These are phyloP conservation scores for Hyperoplus lanceolatus DNA, from an alignment of 2,797 vertebrate genomes.

Conservation along the genomic window DNA sequence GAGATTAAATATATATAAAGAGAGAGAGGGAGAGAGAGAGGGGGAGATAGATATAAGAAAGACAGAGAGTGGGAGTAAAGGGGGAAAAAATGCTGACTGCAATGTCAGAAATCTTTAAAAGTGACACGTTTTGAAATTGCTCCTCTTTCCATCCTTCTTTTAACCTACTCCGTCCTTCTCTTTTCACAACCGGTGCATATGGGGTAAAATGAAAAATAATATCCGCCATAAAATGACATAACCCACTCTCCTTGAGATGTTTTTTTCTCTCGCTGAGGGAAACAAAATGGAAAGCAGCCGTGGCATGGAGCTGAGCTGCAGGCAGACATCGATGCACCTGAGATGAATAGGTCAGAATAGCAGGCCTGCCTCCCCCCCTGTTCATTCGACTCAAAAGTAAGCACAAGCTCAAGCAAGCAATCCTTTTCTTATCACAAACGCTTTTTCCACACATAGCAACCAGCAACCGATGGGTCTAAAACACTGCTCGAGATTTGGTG, in stretches of 20 bases:
- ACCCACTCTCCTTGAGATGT: slow-evolving; percentile 67
- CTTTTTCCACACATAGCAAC: slow-evolving; percentile 45
- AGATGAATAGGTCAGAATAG: slow-evolving; percentile 69
- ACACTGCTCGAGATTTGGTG: slow-evolving; percentile 55
- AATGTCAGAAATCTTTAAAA: slow-evolving; percentile 64
- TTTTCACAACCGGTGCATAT: slow-evolving; percentile 41
- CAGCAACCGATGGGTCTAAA: slow-evolving; percentile 54
- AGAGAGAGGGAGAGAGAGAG: neutral
- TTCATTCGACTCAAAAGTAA: slow-evolving; percentile 67
- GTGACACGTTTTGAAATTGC: slow-evolving; percentile 59
- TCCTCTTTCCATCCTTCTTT: slow-evolving; percentile 25
- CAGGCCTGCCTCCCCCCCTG: slow-evolving; percentile 23
- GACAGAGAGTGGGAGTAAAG: slow-evolving; percentile 21
- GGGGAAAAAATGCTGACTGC: slow-evolving; percentile 69
- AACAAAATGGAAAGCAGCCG: slow-evolving; percentile 77
- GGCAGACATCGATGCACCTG: slow-evolving; percentile 63
- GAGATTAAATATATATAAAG: slow-evolving; percentile 69
- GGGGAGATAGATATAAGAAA: slow-evolving; percentile 50
- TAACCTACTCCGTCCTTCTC: slow-evolving; percentile 15
- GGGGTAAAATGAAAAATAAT: slow-evolving; percentile 75
- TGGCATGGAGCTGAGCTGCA: slow-evolving; percentile 56
- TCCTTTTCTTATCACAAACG: slow-evolving; percentile 68
- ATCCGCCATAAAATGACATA: slow-evolving; percentile 54
- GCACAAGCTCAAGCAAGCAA: slow-evolving; percentile 29
- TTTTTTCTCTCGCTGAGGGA: slow-evolving; percentile 72